Evolutionary conservation across 2,888 invertebrate genomes (phyloP).

Genomic region (Tetheella fluctuosa): DNA sequence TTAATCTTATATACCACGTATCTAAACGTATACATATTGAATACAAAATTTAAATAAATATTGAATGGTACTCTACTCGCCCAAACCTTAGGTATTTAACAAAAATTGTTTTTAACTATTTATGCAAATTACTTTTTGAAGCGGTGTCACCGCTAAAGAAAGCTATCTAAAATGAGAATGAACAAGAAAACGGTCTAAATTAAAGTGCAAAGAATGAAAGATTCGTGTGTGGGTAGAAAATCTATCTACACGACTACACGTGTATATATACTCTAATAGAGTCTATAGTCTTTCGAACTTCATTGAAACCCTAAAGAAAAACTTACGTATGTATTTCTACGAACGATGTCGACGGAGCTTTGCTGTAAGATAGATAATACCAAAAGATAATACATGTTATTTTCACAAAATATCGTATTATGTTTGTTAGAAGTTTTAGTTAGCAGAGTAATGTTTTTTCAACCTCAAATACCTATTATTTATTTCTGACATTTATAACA

Average conservation of each 20-base stretch:
- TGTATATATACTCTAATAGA: neutral
- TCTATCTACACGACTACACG: neutral
- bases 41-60: no score
- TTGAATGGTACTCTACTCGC: no score
- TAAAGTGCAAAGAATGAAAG: neutral
- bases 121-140: no score
- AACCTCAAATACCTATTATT: neutral
- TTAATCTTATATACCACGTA: no score
- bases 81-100: no score
- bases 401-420: neutral
- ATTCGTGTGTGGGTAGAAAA: neutral
- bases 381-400: neutral
- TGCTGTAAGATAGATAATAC: conserved; percentile 7
- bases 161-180: neutral
- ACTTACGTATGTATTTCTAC: conserved; percentile 64
- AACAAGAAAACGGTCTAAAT: neutral
- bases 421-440: neutral
- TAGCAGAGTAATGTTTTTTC: neutral
- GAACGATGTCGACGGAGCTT: conserved; percentile 34
- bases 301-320: conserved; percentile 12
- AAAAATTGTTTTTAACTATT: no score
- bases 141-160: no score
- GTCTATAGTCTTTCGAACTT: neutral
- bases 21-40: no score
- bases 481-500: neutral